Evolutionary conservation across 2,888 invertebrate species (phyloP).

Genomic region (Heliconius sara): DNA sequence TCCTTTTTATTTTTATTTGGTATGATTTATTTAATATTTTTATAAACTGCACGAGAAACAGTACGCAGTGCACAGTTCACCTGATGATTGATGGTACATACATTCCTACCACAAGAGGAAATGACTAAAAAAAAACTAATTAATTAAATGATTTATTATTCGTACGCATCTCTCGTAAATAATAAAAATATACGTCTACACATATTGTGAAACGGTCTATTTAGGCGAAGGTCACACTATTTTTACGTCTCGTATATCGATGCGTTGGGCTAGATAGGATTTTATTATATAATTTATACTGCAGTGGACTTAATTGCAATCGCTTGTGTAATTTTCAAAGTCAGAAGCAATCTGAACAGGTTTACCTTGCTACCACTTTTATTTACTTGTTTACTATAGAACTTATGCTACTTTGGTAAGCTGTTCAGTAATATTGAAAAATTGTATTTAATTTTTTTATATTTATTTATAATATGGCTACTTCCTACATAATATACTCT

Average conservation of each 20-base stretch:
- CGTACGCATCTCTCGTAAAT: neutral
- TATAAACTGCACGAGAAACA: neutral
- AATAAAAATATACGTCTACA: neutral
- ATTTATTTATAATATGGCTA: no score
- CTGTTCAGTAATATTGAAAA: neutral
- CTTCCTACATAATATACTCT: no score
- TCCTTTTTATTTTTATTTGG: neutral
- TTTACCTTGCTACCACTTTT: constrained; percentile 17
- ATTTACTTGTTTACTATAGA: neutral
- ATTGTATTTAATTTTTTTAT: neutral
- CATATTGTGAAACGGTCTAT: neutral
- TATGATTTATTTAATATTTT: neutral
- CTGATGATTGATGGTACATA: neutral
- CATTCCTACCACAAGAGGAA: no score
- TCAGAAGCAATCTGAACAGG: neutral
- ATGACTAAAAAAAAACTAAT: neutral
- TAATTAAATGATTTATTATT: neutral
- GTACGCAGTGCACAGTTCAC: neutral
- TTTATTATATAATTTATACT: constrained; percentile 17
- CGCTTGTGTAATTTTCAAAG: constrained; percentile 22
- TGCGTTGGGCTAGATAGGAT: neutral
- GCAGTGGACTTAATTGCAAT: neutral
- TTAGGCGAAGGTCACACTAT: constrained; percentile 20
- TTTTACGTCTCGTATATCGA: constrained; percentile 16
- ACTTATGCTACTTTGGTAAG: neutral